Evolutionary conservation across 2,888 invertebrate genomes (phyloP).

Genomic region (Galerucella calmariensis): DNA sequence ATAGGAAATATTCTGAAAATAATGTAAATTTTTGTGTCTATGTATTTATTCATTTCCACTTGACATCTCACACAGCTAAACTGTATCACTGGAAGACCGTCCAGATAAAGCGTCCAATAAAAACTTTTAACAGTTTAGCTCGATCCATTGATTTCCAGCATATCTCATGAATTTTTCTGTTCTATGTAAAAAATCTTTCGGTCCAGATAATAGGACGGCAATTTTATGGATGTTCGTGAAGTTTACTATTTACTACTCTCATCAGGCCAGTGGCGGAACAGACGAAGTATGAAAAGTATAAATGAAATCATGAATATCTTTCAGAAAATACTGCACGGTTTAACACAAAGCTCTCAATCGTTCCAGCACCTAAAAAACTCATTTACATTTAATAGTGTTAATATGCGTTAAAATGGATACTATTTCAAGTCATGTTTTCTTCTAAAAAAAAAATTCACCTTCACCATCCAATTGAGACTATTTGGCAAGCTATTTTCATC

Average conservation of each 20-base stretch:
- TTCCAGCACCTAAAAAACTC: no score
- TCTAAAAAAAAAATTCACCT: no score
- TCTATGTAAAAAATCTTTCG: slow-evolving; percentile 26
- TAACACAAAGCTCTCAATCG: no score
- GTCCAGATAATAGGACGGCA: slow-evolving; percentile 42
- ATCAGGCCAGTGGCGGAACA: slow-evolving; percentile 4
- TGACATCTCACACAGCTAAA: neutral
- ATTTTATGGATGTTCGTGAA: slow-evolving; percentile 43
- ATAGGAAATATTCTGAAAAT: no score
- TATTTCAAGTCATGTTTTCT: no score
- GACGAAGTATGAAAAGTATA: neutral
- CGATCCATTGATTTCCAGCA: slow-evolving; percentile 39
- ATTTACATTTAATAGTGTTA: no score
- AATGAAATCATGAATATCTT: neutral
- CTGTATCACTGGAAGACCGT: slow-evolving; percentile 2
- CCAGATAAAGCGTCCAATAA: slow-evolving; percentile 33
- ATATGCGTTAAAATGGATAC: no score
- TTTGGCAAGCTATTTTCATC: no score
- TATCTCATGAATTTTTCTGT: slow-evolving; percentile 33
- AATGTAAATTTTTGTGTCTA: no score
- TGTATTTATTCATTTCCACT: no score
- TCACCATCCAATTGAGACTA: no score
- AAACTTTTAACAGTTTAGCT: slow-evolving; percentile 37
- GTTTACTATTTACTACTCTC: slow-evolving; percentile 29
- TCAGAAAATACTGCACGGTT: no score